phyloP scores from a whole-genome alignment of 53 echinoderm and acorn worm genomes.

The Mesocentrotus franciscanus region DNA sequence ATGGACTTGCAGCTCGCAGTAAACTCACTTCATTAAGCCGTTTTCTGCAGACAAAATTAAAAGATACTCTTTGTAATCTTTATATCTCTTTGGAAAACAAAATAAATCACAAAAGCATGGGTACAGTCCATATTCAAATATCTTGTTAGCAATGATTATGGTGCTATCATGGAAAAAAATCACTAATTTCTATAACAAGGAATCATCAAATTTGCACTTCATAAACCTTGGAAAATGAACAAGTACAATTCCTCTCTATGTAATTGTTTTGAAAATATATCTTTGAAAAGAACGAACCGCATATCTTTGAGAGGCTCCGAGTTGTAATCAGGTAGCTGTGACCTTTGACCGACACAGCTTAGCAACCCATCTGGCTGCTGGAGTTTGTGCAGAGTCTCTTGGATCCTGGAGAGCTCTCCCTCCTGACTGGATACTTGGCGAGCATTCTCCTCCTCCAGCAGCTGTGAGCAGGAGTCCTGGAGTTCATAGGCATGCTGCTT shows the following conservation, averaged over 20 bases:
- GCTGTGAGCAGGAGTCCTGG: slow-evolving; percentile 70
- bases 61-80: neutral
- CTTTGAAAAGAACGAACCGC: slow-evolving; percentile 59
- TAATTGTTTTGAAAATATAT: neutral
- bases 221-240: neutral
- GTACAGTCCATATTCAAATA: neutral
- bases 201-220: neutral
- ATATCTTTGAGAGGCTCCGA: slow-evolving; percentile 54
- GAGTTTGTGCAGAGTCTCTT: slow-evolving; percentile 68
- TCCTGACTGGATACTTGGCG: slow-evolving; percentile 58
- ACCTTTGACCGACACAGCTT: slow-evolving; percentile 13
- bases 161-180: neutral
- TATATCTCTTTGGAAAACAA: neutral
- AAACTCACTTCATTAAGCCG: slow-evolving; percentile 80
- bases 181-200: neutral
- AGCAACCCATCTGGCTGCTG: slow-evolving; percentile 68
- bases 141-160: neutral
- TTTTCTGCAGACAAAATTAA: slow-evolving; percentile 62
- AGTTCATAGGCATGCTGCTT: slow-evolving; percentile 77
- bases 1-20: slow-evolving; percentile 63
- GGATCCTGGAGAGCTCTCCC: slow-evolving; percentile 64
- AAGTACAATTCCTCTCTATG: neutral
- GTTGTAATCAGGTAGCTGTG: slow-evolving; percentile 1
- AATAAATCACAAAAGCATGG: neutral
- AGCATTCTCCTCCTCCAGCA: slow-evolving; percentile 69